Evolutionary conservation across 2,888 invertebrate species (phyloP).

Genomic region (Alitta virens): DNA sequence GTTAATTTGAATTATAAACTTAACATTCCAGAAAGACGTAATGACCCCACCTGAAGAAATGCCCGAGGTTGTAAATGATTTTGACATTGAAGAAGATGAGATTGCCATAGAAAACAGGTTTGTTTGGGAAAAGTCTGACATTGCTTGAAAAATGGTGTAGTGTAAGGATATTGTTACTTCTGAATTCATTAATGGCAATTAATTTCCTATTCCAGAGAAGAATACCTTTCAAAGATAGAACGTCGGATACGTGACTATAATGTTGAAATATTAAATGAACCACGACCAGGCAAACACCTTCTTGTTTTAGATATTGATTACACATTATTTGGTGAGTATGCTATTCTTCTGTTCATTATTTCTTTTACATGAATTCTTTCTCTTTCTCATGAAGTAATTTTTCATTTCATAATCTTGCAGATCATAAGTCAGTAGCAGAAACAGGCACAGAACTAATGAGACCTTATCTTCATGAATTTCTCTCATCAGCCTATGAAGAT

Average conservation of each 20-base stretch:
- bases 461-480: slow-evolving; percentile 91
- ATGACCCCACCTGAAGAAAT: slow-evolving; percentile 76
- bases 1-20: no score
- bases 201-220: slow-evolving; percentile 47
- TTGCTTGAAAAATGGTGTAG: neutral
- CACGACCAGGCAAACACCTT: slow-evolving; percentile 81
- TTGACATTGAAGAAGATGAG: slow-evolving; percentile 80
- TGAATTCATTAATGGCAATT: neutral
- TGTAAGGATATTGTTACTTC: no score
- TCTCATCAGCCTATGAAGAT: slow-evolving; percentile 66
- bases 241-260: slow-evolving; percentile 80
- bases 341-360: no score
- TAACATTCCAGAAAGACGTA: slow-evolving; percentile 66
- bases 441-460: slow-evolving; percentile 86
- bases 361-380: neutral
- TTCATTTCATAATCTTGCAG: slow-evolving; percentile 35
- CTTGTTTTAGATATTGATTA: slow-evolving; percentile 95
- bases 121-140: no score
- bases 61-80: slow-evolving; percentile 83
- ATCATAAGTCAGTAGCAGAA: slow-evolving; percentile 90
- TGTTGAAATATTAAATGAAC: slow-evolving; percentile 76
- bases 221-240: slow-evolving; percentile 63
- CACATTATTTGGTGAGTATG: slow-evolving; percentile 74
- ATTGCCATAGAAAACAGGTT: slow-evolving; percentile 59
- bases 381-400: no score